Evolutionary conservation across 2,888 invertebrate genomes (phyloP), one percentile per base, ranked within the genome.

Genomic region (Hesperia comma): DNA sequence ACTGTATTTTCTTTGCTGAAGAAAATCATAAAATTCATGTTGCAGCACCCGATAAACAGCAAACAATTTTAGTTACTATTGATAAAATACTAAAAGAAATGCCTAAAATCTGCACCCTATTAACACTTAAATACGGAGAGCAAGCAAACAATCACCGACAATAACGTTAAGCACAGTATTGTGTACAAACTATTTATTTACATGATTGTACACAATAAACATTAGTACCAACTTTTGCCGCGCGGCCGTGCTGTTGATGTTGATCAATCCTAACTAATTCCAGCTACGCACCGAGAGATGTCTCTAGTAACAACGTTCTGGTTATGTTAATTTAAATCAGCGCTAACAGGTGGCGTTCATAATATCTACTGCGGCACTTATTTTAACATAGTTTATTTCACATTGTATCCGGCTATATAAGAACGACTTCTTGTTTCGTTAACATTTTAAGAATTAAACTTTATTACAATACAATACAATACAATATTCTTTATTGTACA

Each of bases 311-410:
- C 67, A 56, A 69, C 64, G 41, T 58, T 64, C 64, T 64, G 26
- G 64, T 51, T 64, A 58, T 69, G 67, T 67, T 72, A 74, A 75
- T 75, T 67, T 72, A 17, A 60, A 61, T 70, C 67, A 49, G 56
- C 58, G 61, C 67, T 71, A 71, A 68, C 69, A 76, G 76, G 70
- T 77, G 78, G 76, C 77, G 77, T 70, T 72, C 57, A 61, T 41
- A 26, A 53, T 64, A 41, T 63, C 40, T 49, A 17, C 17, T 19
- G 3, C 7, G 17, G 17, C 8, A 19, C 12, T 49, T 10, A 15
- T 19, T 10, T 17, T 6, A 12, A n/a, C n/a, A n/a, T n/a, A 7
- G 46, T 46, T 46, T 8, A 17, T 14, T 51, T 26, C 12, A 21
- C 14, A 4, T 51, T 51, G 26, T 26, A 1, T 17, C 12, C 8